These are phyloP conservation scores for Trachymyrmex septentrionalis DNA, from an alignment of 1,140 invertebrate genomes.

Conservation along the genomic window DNA sequence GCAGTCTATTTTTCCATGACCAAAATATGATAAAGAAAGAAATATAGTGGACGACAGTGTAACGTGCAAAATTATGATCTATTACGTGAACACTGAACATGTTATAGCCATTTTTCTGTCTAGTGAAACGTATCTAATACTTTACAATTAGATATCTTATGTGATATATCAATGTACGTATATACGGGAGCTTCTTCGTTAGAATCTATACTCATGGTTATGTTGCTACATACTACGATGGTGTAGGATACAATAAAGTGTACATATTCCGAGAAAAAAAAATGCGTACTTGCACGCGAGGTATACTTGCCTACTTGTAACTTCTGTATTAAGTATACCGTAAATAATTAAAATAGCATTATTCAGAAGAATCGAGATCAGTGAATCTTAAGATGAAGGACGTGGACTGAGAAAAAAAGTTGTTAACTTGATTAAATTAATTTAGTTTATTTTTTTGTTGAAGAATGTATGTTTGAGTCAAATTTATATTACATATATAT, in stretches of 20 bases:
- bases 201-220: constrained; percentile 19
- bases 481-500: no score
- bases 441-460: no score
- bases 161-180: neutral
- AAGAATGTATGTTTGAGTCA: no score
- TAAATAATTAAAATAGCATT: constrained; percentile 6
- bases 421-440: no score
- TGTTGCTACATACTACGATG: neutral
- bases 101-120: constrained; percentile 11
- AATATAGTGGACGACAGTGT: constrained; percentile 8
- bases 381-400: neutral
- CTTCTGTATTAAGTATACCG: constrained; percentile 1
- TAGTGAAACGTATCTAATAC: constrained; percentile 33
- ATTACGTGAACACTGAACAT: constrained; percentile 18
- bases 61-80: constrained; percentile 42
- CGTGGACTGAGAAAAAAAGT: no score
- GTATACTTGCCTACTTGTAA: neutral
- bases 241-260: constrained; percentile 8
- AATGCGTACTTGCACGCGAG: neutral
- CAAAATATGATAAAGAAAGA: constrained; percentile 11
- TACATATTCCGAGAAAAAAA: constrained; percentile 12
- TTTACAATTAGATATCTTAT: neutral
- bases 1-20: neutral
- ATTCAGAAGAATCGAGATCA: neutral
- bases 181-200: neutral